These are phyloP conservation scores for Petrocephalus zakoni DNA, from an alignment of 2,113 vertebrate species.

Conservation along the genomic window DNA sequence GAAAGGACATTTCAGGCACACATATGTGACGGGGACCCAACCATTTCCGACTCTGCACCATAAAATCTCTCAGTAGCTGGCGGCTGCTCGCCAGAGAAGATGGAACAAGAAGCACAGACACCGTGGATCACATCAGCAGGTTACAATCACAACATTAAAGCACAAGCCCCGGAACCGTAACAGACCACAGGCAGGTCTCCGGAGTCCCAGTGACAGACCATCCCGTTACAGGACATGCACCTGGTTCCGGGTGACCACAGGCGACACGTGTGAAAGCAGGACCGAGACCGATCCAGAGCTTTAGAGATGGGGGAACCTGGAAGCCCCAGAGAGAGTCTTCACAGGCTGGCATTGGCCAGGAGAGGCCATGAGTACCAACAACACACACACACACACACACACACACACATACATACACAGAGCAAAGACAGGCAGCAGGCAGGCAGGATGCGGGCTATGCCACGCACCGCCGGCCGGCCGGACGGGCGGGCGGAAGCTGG, in stretches of 20 bases:
- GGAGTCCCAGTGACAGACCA: background rate
- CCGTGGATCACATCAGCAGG: background rate
- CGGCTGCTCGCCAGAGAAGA: background rate
- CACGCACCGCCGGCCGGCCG: background rate
- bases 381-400: background rate
- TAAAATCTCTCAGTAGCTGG: background rate
- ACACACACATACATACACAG: background rate
- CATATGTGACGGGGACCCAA: background rate
- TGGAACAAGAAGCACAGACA: background rate
- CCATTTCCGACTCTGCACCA: background rate
- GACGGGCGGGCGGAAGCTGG: background rate
- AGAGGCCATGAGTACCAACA: background rate
- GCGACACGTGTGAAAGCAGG: background rate
- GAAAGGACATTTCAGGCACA: background rate
- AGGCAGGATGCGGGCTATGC: background rate
- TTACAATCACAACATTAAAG: background rate
- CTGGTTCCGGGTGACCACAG: background rate
- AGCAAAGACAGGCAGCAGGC: constrained; percentile 1
- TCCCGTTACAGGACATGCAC: background rate
- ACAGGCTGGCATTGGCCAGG: background rate
- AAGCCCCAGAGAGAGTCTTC: background rate
- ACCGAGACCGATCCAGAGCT: background rate
- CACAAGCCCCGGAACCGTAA: background rate
- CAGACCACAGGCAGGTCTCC: background rate
- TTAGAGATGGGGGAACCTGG: background rate